These are phyloP conservation scores for Opisthocomus hoazin DNA, from an alignment of 2,113 vertebrate genomes.

Conservation along the genomic window DNA sequence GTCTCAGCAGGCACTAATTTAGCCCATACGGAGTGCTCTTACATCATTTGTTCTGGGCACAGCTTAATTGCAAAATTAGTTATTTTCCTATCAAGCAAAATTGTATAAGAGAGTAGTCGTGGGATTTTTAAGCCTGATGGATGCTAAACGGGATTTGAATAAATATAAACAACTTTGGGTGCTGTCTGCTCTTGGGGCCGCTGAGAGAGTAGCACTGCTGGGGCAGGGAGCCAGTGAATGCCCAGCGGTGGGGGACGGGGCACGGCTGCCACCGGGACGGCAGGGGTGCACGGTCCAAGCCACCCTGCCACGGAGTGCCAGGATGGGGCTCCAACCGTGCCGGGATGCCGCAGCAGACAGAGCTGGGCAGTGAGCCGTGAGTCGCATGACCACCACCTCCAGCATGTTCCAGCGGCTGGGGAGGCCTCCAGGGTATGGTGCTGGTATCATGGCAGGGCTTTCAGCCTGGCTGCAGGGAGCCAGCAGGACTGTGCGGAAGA, in stretches of 20 bases:
- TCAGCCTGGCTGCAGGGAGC: background rate
- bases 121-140: background rate
- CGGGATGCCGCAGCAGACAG: background rate
- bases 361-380: background rate
- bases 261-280: background rate
- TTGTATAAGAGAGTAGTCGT: background rate
- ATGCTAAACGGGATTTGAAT: background rate
- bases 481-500: background rate
- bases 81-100: slow-evolving; percentile 26
- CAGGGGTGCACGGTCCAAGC: background rate
- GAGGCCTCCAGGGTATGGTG: accelerated
- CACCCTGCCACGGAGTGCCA: accelerated
- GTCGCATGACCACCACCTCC: accelerated
- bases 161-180: background rate
- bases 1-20: slow-evolving; percentile 11
- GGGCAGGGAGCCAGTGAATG: background rate
- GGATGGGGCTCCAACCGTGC: background rate
- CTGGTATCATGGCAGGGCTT: background rate
- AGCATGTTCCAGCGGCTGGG: accelerated
- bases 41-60: background rate
- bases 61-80: background rate
- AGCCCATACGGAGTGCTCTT: background rate
- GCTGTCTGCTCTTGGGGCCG: background rate
- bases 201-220: accelerated
- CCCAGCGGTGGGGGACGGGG: accelerated